A percentile compares a stretch with the other conserved stretches of the same genome.
phyloP scores from a whole-genome alignment of 2,113 vertebrate genomes.

The Brienomyrus brachyistius region DNA sequence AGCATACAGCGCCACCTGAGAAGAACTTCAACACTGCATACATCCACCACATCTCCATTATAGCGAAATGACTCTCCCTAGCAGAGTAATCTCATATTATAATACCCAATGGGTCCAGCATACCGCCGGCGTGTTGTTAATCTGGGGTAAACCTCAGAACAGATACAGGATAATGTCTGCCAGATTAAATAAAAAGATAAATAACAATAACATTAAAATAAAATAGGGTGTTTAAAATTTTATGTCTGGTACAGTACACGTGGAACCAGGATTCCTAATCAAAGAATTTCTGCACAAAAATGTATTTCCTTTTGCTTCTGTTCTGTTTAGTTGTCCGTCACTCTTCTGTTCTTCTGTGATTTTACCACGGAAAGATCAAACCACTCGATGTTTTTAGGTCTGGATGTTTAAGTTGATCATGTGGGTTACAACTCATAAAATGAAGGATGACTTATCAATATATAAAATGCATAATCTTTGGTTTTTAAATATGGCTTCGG shows the following conservation, averaged over 20 bases:
- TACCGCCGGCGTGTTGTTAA: background rate
- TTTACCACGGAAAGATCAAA: background rate
- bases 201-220: background rate
- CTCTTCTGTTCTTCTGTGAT: background rate
- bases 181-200: background rate
- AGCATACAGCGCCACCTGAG: background rate
- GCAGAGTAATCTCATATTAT: background rate
- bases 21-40: background rate
- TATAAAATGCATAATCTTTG: constrained; percentile 6
- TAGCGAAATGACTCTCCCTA: background rate
- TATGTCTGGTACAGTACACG: background rate
- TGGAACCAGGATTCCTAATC: background rate
- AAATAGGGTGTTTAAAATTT: background rate
- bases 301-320: background rate
- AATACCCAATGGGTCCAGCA: background rate
- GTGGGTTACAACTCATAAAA: background rate
- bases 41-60: background rate
- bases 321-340: background rate
- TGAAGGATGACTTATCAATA: background rate
- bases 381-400: background rate
- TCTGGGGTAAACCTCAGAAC: background rate
- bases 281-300: background rate
- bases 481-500: constrained; percentile 8
- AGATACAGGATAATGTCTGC: background rate
- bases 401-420: background rate